A percentile compares a stretch with the other conserved stretches of the same genome.
These are phyloP conservation scores for Macrobrachium rosenbergii DNA, from an alignment of 1,140 invertebrate species.

Conservation along the genomic window DNA sequence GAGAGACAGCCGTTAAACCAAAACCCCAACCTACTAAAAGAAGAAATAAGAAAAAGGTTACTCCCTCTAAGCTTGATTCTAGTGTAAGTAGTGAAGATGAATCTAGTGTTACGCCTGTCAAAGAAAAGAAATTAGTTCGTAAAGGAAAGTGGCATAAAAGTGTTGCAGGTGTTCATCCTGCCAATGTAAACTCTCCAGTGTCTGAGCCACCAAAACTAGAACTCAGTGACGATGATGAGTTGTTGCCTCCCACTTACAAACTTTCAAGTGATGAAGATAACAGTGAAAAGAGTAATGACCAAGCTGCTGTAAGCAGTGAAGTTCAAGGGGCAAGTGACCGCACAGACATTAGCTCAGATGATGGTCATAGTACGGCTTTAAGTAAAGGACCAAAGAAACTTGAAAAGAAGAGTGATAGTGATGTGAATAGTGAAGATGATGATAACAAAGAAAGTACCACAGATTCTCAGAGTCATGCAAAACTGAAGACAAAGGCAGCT, in stretches of 20 bases:
- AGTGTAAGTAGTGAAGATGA: conserved; percentile 64
- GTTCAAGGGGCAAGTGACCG: conserved; percentile 71
- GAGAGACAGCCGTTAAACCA: conserved; percentile 25
- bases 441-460: conserved; percentile 58
- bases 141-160: not conserved
- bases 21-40: conserved; percentile 68
- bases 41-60: conserved; percentile 62
- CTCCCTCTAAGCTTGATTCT: conserved; percentile 54
- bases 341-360: conserved; percentile 69
- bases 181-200: conserved; percentile 17
- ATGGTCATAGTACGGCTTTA: conserved; percentile 50
- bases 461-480: conserved; percentile 57
- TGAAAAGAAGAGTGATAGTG: conserved; percentile 59
- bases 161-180: not conserved
- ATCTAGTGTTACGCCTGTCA: conserved; percentile 61
- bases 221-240: conserved; percentile 62
- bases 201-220: conserved; percentile 42
- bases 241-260: conserved; percentile 62
- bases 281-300: conserved; percentile 62
- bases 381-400: conserved; percentile 53
- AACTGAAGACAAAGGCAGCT: conserved; percentile 65
- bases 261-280: conserved; percentile 65
- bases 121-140: conserved; percentile 69
- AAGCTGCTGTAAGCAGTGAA: conserved; percentile 47
- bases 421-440: conserved; percentile 64